Evolutionary conservation across 1,140 invertebrate genomes (phyloP), one percentile per base, ranked within the genome.

Genomic region (Caenorhabditis inopinata): DNA sequence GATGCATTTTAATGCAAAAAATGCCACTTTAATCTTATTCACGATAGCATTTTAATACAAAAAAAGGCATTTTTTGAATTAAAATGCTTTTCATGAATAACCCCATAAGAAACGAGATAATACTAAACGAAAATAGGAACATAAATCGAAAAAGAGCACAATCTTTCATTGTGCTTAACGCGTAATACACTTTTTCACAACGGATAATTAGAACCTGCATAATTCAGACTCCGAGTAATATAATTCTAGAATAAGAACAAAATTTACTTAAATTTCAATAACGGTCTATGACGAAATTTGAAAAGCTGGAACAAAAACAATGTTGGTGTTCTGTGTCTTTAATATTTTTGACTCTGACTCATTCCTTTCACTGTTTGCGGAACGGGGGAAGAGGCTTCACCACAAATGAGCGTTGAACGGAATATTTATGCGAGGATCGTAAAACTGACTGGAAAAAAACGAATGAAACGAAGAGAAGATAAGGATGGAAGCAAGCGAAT

Each of bases 281-380:
- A 68, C n/a, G n/a, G n/a, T 9, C 6, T 16, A 38, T 0, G 23
- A 68, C 38, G 14, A 42, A 42, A 42, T 14, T 42, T 5, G 38
- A 38, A 38, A 42, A 42, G 6, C 14, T 5, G 38, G 23, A 38
- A 68, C 58, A 68, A 68, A 42, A 42, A 16, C 18, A 42, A 29
- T 7, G 38, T 14, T 5, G 38, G 32, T 25, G 58, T 68, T 53
- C 49, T 2, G 7, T 25, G 58, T n/a, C 58, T 29, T 68, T 68
- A 68, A 68, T 68, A 68, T 68, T 68, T 68, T 68, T 32, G 58
- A 68, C 58, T 68, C 29, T 68, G 58, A 68, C 58, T 68, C 58
- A 68, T 68, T 68, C n/a, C n/a, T 62, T 32, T 32, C 48, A 68
- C 32, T 68, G 58, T 68, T 68, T 68, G 58, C 58, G n/a, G 49